Evolutionary conservation across 92 coral and sea anemone species (phyloP).

Genomic region (Galaxea fascicularis): DNA sequence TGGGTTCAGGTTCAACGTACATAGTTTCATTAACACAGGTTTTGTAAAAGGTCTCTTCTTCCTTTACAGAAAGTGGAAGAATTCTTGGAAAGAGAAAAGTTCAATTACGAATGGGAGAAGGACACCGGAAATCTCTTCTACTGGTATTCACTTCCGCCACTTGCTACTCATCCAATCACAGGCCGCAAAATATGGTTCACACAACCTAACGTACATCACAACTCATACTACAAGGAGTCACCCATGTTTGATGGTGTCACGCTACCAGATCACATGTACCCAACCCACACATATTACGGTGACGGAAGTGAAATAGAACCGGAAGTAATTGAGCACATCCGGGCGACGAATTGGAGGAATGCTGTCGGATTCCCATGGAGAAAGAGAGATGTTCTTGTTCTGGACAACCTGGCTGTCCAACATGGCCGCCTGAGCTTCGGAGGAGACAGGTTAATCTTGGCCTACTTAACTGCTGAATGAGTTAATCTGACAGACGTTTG

Average conservation of each 20-base stretch:
- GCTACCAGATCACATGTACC: conserved; percentile 76
- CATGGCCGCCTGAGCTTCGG: conserved; percentile 77
- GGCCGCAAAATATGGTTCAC: conserved; percentile 89
- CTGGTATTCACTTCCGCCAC: conserved; percentile 82
- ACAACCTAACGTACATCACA: conserved; percentile 85
- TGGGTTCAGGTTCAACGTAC: too few species aligned
- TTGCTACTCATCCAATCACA: conserved; percentile 77
- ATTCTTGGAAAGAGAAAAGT: conserved; percentile 61
- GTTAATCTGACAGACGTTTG: not conserved
- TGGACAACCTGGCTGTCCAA: conserved; percentile 73
- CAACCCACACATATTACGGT: conserved; percentile 82
- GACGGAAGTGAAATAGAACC: conserved; percentile 87
- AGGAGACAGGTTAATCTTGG: conserved; percentile 71
- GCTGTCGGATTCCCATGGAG: conserved; percentile 94
- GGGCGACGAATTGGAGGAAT: conserved; percentile 75
- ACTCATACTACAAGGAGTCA: conserved; percentile 88
- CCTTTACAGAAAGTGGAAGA: conserved; percentile 72
- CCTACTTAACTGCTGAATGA: conserved; percentile 73
- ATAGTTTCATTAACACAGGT: not conserved
- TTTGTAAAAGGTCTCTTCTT: not conserved
- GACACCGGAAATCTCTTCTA: conserved; percentile 66
- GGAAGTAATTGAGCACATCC: conserved; percentile 82
- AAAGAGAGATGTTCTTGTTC: conserved; percentile 78
- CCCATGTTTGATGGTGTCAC: conserved; percentile 83
- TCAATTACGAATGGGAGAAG: conserved; percentile 74